Percentiles rank a stretch among this genome's conserved stretches.
These are phyloP conservation scores for Chionis minor DNA, from an alignment of 2,113 vertebrate species.

Conservation along the genomic window DNA sequence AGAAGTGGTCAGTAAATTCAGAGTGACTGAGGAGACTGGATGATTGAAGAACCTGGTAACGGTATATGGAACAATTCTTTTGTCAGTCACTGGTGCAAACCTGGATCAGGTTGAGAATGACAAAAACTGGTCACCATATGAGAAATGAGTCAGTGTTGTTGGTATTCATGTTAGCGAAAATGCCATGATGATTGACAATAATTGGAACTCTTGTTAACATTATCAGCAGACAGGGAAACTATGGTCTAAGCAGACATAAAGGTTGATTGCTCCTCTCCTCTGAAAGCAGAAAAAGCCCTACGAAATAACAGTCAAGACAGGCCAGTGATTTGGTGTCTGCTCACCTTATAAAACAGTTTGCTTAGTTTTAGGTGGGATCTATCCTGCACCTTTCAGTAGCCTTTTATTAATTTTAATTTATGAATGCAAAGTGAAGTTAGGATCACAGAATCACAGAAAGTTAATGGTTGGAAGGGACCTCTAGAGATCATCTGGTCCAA, in stretches of 20 bases:
- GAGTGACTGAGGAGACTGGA: conserved; percentile 34
- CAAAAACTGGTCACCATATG: conserved; percentile 36
- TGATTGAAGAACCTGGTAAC: conserved; percentile 46
- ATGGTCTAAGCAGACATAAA: conserved; percentile 24
- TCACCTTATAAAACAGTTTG: neutral
- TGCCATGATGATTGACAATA: conserved; percentile 52
- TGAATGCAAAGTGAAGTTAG: neutral
- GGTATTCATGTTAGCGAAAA: conserved; percentile 28
- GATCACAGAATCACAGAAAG: too few species aligned
- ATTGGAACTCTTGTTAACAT: conserved; percentile 60
- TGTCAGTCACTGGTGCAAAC: conserved; percentile 2
- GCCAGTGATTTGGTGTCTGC: neutral
- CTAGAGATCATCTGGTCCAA: too few species aligned
- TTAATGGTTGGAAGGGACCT: too few species aligned
- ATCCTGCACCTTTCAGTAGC: neutral
- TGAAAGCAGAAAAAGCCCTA: neutral
- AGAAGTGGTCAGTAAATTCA: conserved; percentile 24
- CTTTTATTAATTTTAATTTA: neutral
- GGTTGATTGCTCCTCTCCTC: neutral
- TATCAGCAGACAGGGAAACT: conserved; percentile 30
- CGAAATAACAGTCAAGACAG: neutral
- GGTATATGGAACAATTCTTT: conserved; percentile 33
- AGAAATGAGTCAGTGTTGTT: conserved; percentile 43
- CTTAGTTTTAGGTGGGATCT: neutral
- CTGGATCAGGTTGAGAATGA: neutral